Evolutionary conservation across 2,888 invertebrate species (phyloP), one percentile per base, ranked within the genome.

Genomic region (Pyrochroa serraticornis): DNA sequence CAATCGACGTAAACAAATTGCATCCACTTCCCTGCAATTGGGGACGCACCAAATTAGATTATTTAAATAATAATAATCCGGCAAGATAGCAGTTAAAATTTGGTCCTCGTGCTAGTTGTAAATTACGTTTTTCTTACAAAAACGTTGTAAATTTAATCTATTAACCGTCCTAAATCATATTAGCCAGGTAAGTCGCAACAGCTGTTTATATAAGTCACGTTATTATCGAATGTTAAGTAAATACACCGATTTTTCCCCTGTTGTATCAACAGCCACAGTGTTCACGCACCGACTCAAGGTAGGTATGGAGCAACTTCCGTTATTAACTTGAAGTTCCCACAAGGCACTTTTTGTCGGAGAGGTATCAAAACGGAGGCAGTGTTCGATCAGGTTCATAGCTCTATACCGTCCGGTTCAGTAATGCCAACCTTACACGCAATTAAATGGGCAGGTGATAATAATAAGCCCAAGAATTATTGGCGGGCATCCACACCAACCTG

Each of bases 291-390:
- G 31, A 41, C 9, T 13, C 34, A 12, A 8, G 12, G n/a, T 31
- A 64, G 62, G 64, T 65, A 62, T 55, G 60, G 58, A 41, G 43
- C 60, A 53, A 66, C 63, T 66, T 67, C 67, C 67, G 65, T 38
- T 44, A 47, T 45, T 53, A 48, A 63, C 60, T 60, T 22, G 3
- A 50, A 53, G 67, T 65, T 65, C 67, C 61, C 67, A 67, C 60
- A 30, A 32, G 49, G 32, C 44, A 41, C 39, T 56, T 55, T 48
- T 55, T 37, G 9, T 13, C 32, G 22, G 13, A 33, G 33, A 6
- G 8, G n/a, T 8, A 31, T 12, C 13, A 38, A 38, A 38, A 38
- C 38, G 10, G 22, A 22, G 22, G 22, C 22, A 22, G 22, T 22
- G 22, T 22, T 5, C 22, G 22, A 22, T 22, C 22, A 22, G 22